A percentile compares a stretch with the other conserved stretches of the same genome.
phyloP scores from a whole-genome alignment of 2,888 invertebrate genomes.

The Zaprionus lineosus region DNA sequence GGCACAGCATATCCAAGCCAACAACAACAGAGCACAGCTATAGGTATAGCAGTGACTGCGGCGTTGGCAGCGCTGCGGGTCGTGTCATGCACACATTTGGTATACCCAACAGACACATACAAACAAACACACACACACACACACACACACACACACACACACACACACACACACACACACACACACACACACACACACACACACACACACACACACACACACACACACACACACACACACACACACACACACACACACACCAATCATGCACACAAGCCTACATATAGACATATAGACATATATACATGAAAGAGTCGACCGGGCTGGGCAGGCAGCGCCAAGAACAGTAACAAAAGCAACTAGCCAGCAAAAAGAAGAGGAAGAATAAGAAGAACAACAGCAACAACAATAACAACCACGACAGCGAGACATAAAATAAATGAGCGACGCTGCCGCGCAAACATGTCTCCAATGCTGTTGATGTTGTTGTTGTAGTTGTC shows the following conservation, averaged over 20 bases:
- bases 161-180: constrained; percentile 6
- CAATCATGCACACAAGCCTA: constrained; percentile 9
- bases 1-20: constrained; percentile 37
- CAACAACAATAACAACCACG: constrained; percentile 34
- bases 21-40: constrained; percentile 29
- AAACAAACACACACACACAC: neutral
- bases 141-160: constrained; percentile 4
- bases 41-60: constrained; percentile 32
- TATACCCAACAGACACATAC: constrained; percentile 26
- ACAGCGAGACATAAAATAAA: constrained; percentile 71
- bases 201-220: constrained; percentile 7
- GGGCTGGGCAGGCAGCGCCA: constrained; percentile 46
- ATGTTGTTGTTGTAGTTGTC: constrained; percentile 25
- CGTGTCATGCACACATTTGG: constrained; percentile 68
- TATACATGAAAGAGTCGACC: constrained; percentile 24
- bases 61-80: constrained; percentile 58
- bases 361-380: constrained; percentile 39
- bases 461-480: constrained; percentile 67
- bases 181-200: constrained; percentile 6
- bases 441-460: constrained; percentile 72
- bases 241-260: constrained; percentile 5
- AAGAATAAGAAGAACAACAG: constrained; percentile 21
- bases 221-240: constrained; percentile 1
- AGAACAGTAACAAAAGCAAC: constrained; percentile 49
- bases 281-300: constrained; percentile 1